Percentiles rank a stretch among this genome's conserved stretches.
Conservation (phyloP, 2,888 invertebrate species). For the Caenorhabditis afra region DNA sequence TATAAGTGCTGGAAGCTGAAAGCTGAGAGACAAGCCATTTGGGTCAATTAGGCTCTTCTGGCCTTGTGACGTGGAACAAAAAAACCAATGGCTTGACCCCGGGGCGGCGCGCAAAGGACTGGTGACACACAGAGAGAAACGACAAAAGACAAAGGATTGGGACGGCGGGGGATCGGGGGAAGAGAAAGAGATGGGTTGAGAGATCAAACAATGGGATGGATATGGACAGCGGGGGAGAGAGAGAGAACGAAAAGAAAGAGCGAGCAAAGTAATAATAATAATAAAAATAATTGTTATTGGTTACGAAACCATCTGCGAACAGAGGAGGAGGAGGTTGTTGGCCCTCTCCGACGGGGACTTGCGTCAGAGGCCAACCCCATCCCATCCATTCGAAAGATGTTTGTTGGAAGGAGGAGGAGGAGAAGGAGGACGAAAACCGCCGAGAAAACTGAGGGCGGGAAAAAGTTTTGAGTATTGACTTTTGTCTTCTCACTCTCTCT, state of each 20-base stretch:
- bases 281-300: slow-evolving; percentile 51
- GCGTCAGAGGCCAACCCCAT: slow-evolving; percentile 18
- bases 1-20: no score
- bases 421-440: no score
- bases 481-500: no score
- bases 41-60: no score
- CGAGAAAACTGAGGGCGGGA: no score
- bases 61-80: no score
- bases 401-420: slow-evolving; percentile 13
- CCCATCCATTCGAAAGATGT: slow-evolving; percentile 25
- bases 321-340: slow-evolving; percentile 20
- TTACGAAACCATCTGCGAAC: slow-evolving; percentile 35
- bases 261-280: slow-evolving; percentile 27
- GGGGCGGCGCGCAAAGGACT: no score
- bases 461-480: slow-evolving; percentile 2
- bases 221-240: slow-evolving; percentile 15
- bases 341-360: slow-evolving; percentile 27
- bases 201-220: slow-evolving; percentile 35
- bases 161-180: slow-evolving; percentile 5
- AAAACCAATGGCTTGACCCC: no score
- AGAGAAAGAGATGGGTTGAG: slow-evolving; percentile 11
- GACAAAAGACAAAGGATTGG: not conserved
- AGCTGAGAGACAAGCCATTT: no score
- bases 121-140: not conserved
- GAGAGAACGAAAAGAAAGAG: slow-evolving; percentile 24